phyloP scores from a whole-genome alignment of 2,797 vertebrate genomes.

The Momotus momota region DNA sequence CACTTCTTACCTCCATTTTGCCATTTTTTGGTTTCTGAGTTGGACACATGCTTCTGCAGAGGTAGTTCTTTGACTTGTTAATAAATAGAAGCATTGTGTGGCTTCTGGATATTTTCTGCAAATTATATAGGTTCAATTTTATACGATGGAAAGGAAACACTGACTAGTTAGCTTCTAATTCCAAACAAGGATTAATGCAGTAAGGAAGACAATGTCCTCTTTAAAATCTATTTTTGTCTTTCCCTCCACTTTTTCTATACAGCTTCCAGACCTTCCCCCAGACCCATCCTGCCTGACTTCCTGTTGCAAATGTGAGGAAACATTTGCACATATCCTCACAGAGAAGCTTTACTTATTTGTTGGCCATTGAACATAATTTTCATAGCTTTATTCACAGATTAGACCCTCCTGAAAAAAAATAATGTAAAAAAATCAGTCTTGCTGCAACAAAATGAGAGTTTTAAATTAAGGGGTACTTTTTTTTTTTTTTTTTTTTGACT shows the following conservation, averaged over 20 bases:
- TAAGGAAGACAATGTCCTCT: conserved; percentile 63
- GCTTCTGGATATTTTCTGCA: conserved; percentile 38
- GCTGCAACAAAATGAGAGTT: background rate
- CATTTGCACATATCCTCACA: background rate
- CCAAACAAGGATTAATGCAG: conserved; percentile 44
- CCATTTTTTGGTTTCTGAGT: background rate
- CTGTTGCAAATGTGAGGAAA: conserved; percentile 49
- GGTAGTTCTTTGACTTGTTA: background rate
- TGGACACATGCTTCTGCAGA: background rate
- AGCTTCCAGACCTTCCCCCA: conserved; percentile 62
- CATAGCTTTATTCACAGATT: background rate
- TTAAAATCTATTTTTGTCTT: conserved; percentile 67
- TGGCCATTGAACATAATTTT: background rate
- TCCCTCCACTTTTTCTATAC: conserved; percentile 44
- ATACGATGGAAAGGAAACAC: conserved; percentile 5
- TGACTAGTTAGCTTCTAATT: conserved; percentile 41
- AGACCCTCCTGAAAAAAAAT: background rate
- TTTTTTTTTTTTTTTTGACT: background rate
- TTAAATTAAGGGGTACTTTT: background rate
- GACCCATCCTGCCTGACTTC: conserved; percentile 58
- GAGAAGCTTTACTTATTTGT: background rate
- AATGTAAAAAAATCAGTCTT: background rate
- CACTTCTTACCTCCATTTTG: background rate
- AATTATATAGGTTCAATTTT: conserved; percentile 37
- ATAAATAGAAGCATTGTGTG: conserved; percentile 22